phyloP scores from a whole-genome alignment of 2,888 invertebrate species.

The Mantis religiosa region DNA sequence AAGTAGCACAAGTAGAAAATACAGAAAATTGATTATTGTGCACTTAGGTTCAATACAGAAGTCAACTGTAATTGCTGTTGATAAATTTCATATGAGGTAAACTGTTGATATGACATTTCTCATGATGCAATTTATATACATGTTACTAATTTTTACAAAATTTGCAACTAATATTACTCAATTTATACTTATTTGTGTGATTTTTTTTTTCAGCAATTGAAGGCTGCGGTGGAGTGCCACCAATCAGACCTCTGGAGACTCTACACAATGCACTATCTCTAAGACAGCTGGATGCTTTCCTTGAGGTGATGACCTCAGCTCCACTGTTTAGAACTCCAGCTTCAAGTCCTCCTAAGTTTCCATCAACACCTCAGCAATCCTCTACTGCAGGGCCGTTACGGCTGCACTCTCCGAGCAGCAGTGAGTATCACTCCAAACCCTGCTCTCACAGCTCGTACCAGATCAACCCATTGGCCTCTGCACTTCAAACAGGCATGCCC shows the following conservation, averaged over 20 bases:
- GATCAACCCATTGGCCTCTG: not conserved
- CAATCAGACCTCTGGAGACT: constrained; percentile 94
- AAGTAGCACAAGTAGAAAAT: too few relatives aligned
- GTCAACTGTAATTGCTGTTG: too few relatives aligned
- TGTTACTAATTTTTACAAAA: too few relatives aligned
- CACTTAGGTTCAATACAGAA: too few relatives aligned
- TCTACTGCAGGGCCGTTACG: constrained; percentile 40
- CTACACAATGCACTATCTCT: constrained; percentile 94
- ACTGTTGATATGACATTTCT: too few relatives aligned
- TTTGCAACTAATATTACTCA: too few relatives aligned
- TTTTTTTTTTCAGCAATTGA: constrained; percentile 60
- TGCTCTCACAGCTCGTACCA: not conserved
- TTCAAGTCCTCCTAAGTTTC: constrained; percentile 64
- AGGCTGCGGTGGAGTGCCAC: constrained; percentile 89
- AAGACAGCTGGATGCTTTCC: constrained; percentile 83
- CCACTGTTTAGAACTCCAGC: constrained; percentile 70
- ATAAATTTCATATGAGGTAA: too few relatives aligned
- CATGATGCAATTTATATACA: too few relatives aligned
- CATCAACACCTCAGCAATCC: constrained; percentile 48
- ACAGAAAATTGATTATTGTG: too few relatives aligned
- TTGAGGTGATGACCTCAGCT: constrained; percentile 78
- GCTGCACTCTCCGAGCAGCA: constrained; percentile 49
- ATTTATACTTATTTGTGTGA: too few relatives aligned
- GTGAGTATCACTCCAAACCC: constrained; percentile 41
- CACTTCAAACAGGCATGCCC: not conserved